Evolutionary conservation across 2,888 invertebrate species (phyloP), one percentile per base, ranked within the genome.

Genomic region (Ectobius pallidus): DNA sequence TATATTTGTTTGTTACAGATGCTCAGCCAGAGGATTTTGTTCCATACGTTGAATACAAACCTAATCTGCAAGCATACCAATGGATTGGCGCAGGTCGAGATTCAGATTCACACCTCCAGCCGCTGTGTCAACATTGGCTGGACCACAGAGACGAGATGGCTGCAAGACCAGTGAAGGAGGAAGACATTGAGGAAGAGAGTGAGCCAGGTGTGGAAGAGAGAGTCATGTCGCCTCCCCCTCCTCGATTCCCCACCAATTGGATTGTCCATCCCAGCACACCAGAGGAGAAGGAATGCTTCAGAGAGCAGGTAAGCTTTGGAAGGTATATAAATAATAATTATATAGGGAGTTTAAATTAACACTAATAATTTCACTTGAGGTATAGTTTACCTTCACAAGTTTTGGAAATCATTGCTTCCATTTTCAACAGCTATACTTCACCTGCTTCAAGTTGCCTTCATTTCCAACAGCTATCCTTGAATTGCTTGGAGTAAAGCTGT

Each of bases 41-140:
- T 39, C 95, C 96, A 2, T 95, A 92, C 79, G 87, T 96, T 79
- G 95, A 95, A 81, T 94, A 91, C 84, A 93, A 95, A 81, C 85
- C 88, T 1, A 87, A 88, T 74, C 82, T 90, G 75, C 89, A 91
- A 80, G 78, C 78, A 79, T 95, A 94, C 82, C 92, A 94, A 79
- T 97, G 97, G 97, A 97, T 97, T 74, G 97, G 97, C 1, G 95
- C 95, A 6, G 96, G 96, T 0, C 87, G 97, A 4, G 97, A 97
- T 81, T 92, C 94, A 2, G 96, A 96, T 82, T 87, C 90, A 3
- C 88, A 92, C 49, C 84, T 97, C 16, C 85, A 88, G 4, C 87
- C 90, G 3, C 83, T 96, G 70, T 95, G 93, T 80, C 88, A 90
- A 74, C 90, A 91, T 77, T 97, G 96, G 93, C 83, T 95, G 76